phyloP scores from a whole-genome alignment of 2,888 invertebrate genomes.

The Eubasilissa splendida region DNA sequence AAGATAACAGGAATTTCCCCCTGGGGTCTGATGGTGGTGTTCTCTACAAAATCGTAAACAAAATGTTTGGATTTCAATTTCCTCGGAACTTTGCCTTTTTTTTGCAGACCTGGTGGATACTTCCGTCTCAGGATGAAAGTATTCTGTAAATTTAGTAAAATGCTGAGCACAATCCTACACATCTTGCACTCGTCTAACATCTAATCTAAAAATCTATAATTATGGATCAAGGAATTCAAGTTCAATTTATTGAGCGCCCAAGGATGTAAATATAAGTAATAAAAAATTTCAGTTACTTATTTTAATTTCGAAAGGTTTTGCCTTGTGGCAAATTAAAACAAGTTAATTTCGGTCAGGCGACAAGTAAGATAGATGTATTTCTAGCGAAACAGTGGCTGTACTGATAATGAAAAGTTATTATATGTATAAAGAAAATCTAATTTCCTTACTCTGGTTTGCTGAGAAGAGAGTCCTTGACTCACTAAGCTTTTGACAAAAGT shows the following conservation, averaged over 20 bases:
- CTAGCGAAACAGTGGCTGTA: no score
- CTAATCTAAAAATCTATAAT: no score
- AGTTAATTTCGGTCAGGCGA: no score
- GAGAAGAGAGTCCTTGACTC: conserved; percentile 26
- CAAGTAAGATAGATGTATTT: no score
- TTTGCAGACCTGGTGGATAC: conserved; percentile 73
- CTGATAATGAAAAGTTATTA: neutral
- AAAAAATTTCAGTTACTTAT: no score
- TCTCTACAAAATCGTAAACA: conserved; percentile 82
- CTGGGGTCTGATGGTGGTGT: conserved; percentile 72
- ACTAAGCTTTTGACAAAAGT: conserved; percentile 26
- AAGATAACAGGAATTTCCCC: conserved; percentile 79
- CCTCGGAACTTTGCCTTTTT: conserved; percentile 71
- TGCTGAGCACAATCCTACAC: no score
- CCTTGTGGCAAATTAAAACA: no score
- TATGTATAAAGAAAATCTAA: neutral
- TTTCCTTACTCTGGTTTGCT: conserved; percentile 47
- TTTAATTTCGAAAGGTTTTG: no score
- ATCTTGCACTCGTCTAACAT: no score
- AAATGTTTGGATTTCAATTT: conserved; percentile 76
- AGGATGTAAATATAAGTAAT: no score
- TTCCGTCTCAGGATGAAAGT: conserved; percentile 82
- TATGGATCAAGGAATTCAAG: no score
- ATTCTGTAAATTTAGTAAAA: conserved; percentile 72
- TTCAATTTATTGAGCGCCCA: no score